Percentiles rank a stretch among this genome's conserved stretches.
Evolutionary conservation across 2,797 vertebrate genomes (phyloP).

Genomic region (Acridotheres tristis): DNA sequence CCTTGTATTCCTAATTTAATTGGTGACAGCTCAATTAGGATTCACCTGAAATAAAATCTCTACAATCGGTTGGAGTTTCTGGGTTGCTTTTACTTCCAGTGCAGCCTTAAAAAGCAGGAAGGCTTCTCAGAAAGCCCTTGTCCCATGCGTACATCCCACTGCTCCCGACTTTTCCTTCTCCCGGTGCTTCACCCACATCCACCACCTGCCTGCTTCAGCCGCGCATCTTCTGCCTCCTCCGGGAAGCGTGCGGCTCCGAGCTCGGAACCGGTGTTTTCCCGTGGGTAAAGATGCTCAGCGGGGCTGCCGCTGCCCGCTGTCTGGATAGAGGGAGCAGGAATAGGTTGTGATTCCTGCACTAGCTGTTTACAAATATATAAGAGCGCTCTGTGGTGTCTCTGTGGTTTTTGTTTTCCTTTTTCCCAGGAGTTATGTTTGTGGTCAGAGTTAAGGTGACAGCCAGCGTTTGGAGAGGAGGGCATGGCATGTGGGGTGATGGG

Average conservation of each 20-base stretch:
- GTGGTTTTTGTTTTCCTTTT: background rate
- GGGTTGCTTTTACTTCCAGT: background rate
- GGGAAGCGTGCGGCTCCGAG: background rate
- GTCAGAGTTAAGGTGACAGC: conserved; percentile 21
- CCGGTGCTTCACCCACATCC: background rate
- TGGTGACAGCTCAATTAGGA: conserved; percentile 1
- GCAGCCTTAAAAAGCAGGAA: background rate
- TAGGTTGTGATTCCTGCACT: background rate
- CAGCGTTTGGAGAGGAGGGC: background rate
- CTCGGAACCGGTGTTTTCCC: background rate
- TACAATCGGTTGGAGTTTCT: background rate
- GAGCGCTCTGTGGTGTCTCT: background rate
- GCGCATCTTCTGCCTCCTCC: background rate
- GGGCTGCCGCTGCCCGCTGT: background rate
- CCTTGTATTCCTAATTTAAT: background rate
- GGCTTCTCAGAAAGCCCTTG: background rate
- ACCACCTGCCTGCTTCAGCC: background rate
- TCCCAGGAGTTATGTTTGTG: conserved; percentile 13
- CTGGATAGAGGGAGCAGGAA: background rate
- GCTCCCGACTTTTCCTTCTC: background rate
- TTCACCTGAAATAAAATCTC: background rate
- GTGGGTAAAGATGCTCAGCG: background rate
- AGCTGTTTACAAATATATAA: background rate
- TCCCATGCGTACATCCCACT: background rate
- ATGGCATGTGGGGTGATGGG: background rate